Conservation (phyloP, 2,113 vertebrate genomes). For the Lagopus muta region DNA sequence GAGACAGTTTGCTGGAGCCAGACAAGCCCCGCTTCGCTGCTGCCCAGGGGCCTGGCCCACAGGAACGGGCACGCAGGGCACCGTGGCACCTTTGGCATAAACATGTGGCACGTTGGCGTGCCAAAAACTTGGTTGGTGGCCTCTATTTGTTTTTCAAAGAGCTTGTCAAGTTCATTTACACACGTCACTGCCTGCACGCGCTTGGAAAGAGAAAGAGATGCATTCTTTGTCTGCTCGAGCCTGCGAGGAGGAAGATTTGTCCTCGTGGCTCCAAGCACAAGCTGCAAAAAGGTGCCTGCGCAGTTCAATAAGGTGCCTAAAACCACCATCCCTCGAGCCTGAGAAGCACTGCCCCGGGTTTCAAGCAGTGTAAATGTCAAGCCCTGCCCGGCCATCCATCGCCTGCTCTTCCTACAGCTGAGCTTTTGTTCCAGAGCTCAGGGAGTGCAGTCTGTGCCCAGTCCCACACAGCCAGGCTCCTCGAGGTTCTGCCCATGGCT, state of each 20-base stretch:
- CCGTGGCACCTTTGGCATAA: constrained; percentile 53
- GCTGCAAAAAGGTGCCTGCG: neutral
- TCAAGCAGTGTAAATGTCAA: rapidly evolving
- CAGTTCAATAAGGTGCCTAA: neutral
- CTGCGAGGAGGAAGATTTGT: rapidly evolving
- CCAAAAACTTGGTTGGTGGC: constrained; percentile 74
- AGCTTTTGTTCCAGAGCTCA: neutral
- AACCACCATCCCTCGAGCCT: neutral
- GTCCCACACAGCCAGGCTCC: rapidly evolving
- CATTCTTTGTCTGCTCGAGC: constrained; percentile 47
- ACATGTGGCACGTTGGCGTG: constrained; percentile 65
- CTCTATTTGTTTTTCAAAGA: constrained; percentile 74
- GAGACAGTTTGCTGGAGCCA: constrained; percentile 65
- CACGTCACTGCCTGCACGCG: constrained; percentile 19
- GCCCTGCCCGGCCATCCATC: rapidly evolving
- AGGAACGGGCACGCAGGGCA: constrained; percentile 44
- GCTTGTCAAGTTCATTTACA: constrained; percentile 73
- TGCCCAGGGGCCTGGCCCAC: neutral
- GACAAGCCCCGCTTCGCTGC: constrained; percentile 17
- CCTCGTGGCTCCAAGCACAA: neutral
- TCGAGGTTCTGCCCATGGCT: rapidly evolving
- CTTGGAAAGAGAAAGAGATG: neutral
- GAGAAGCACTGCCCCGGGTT: neutral
- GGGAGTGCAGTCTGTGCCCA: neutral
- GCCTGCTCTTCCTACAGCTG: neutral